Evolutionary conservation across 2,797 vertebrate genomes (phyloP), one percentile per base, ranked within the genome.

Genomic region (Dicrostonyx torquatus): DNA sequence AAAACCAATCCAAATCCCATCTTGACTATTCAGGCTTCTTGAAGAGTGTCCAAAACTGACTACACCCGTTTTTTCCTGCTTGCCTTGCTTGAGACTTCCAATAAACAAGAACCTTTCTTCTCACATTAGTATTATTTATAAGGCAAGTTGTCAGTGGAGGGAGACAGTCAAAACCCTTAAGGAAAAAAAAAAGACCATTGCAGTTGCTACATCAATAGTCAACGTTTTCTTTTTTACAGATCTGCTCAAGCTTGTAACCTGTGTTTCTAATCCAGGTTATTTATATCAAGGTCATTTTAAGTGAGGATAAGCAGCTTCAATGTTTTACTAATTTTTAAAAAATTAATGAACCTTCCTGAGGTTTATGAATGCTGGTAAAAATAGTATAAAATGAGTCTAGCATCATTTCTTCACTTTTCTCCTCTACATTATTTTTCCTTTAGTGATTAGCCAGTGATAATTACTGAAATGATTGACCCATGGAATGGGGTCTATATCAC

Each of bases 61-160:
- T 95, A 37, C 13, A 75, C 75, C 22, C 75, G 43, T 34, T 50
- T 96, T 96, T 97, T 97, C 92, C 92, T 91, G 73, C 64, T 96
- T 75, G 87, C 66, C 68, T 88, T 88, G 64, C 34, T 94, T 68
- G 58, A 72, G 9, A 68, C n/a, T 91, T 96, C 89, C 45, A 90
- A 79, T 91, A 91, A 95, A 84, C 34, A 96, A 89, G 3, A 82
- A 55, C 34, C 31, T 95, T 94, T 94, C 89, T 94, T 92, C 48
- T 93, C 60, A 94, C 43, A 83, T 88, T 91, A 86, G 73, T 78
- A 86, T 89, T 89, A 91, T 82, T 92, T 90, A 37, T 77, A 92
- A 89, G 64, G 13, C 37, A 95, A 55, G 12, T 40, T 87, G 50
- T 91, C 80, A 90, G 83, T 22, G 55, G n/a, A 91, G 93, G 13